Conservation (phyloP, 2,797 vertebrate genomes). For the Ataeniobius toweri region DNA sequence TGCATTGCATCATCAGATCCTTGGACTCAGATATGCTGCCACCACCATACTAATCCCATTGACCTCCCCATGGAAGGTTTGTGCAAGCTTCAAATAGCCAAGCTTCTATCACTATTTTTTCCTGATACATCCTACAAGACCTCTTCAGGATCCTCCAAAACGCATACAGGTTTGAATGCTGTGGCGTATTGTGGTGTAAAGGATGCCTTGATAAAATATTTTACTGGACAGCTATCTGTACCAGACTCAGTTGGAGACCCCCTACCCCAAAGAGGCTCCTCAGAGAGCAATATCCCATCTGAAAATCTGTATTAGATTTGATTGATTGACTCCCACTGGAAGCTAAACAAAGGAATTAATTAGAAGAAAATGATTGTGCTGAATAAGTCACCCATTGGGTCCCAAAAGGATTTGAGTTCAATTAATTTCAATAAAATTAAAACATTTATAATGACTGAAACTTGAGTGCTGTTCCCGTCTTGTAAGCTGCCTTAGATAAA, state of each 20-base stretch:
- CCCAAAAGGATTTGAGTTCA: constrained; percentile 11
- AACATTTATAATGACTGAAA: neutral
- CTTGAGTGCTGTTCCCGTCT: neutral
- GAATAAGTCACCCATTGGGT: constrained; percentile 29
- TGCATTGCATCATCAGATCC: no score
- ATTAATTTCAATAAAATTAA: constrained; percentile 22
- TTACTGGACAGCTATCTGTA: no score
- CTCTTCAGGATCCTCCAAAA: neutral
- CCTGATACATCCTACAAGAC: neutral
- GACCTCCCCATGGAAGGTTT: neutral
- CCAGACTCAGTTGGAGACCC: no score
- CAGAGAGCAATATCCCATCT: neutral
- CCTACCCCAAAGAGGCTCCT: no score
- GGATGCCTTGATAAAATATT: no score
- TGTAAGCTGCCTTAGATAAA: neutral
- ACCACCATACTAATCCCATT: no score
- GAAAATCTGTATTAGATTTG: constrained; percentile 14
- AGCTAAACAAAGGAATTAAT: constrained; percentile 15
- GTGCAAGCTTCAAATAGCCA: neutral
- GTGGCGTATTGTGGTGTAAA: no score
- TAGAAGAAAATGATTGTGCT: neutral
- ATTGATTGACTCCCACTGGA: constrained; percentile 19
- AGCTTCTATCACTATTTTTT: neutral
- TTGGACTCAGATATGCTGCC: no score
- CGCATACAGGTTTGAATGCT: no score